phyloP scores from a whole-genome alignment of 2,797 vertebrate genomes.

The Leptatherina wallacei region DNA sequence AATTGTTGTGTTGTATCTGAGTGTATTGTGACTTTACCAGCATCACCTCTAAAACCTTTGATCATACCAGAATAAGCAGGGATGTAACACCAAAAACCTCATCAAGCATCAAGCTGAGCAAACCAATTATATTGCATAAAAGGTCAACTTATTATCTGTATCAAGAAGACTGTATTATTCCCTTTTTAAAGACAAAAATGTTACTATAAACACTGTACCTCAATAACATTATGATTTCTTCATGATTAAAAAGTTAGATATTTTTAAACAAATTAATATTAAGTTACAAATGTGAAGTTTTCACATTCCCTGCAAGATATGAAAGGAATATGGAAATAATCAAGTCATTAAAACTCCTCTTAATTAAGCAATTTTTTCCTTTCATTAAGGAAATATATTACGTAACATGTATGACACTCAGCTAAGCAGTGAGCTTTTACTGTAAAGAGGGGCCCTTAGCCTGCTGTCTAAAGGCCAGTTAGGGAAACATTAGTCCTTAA shows the following conservation, averaged over 20 bases:
- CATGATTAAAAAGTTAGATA: not conserved
- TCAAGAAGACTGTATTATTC: not conserved
- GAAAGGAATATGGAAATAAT: not conserved
- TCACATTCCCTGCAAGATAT: not conserved
- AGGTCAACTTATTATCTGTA: not conserved
- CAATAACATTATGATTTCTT: not conserved
- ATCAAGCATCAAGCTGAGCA: not conserved
- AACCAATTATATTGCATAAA: not conserved
- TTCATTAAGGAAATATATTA: conserved; percentile 16
- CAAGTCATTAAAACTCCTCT: not conserved
- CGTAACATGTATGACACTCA: conserved; percentile 43
- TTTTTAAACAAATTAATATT: not conserved
- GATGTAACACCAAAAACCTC: not conserved
- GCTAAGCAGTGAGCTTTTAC: conserved; percentile 29
- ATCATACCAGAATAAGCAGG: not conserved
- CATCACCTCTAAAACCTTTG: too few relatives aligned
- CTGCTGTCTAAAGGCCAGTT: conserved; percentile 77
- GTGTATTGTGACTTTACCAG: too few relatives aligned
- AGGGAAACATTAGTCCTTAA: conserved; percentile 84
- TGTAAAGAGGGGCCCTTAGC: conserved; percentile 58
- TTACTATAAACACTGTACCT: not conserved
- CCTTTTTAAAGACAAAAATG: not conserved
- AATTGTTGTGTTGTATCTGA: too few relatives aligned
- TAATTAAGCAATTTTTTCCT: not conserved
- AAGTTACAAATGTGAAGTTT: not conserved